These are phyloP conservation scores for Enteromius afrohamiltoni DNA, from an alignment of 2,797 vertebrate genomes.

Conservation along the genomic window DNA sequence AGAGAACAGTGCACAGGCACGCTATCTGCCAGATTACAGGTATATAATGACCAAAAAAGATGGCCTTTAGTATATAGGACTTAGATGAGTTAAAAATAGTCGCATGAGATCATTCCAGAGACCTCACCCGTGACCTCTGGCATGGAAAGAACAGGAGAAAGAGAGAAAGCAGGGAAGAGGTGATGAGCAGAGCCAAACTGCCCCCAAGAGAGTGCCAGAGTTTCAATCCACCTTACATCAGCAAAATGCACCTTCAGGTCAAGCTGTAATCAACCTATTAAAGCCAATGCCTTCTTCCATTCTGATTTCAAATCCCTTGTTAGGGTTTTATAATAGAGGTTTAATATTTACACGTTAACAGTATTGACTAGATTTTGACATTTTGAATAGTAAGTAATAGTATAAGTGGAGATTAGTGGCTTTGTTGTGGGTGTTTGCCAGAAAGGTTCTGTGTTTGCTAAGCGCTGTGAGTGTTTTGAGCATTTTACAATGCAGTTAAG, in stretches of 20 bases:
- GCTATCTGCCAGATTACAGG: constrained; percentile 61
- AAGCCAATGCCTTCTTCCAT: constrained; percentile 10
- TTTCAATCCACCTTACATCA: constrained; percentile 63
- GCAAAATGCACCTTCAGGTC: constrained; percentile 64
- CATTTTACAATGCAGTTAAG: background rate
- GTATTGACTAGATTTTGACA: background rate
- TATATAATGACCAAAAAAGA: constrained; percentile 33
- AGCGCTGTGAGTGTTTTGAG: background rate
- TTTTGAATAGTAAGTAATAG: background rate
- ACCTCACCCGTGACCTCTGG: constrained; percentile 54
- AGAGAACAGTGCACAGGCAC: background rate
- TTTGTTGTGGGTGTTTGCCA: background rate
- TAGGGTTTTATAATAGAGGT: constrained; percentile 17
- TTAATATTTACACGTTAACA: background rate
- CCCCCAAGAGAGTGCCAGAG: constrained; percentile 51
- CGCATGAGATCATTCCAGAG: constrained; percentile 59
- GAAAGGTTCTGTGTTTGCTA: background rate
- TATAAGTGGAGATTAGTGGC: background rate
- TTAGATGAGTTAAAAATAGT: constrained; percentile 68
- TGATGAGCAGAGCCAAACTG: constrained; percentile 37
- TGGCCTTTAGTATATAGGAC: constrained; percentile 25
- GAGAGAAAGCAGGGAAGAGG: constrained; percentile 36
- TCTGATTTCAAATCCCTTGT: background rate
- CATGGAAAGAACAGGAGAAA: constrained; percentile 51
- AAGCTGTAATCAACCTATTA: constrained; percentile 61